Percentiles rank a stretch among this genome's conserved stretches.
Conservation (phyloP, 2,888 invertebrate genomes). For the Philopedon plagiatum region DNA sequence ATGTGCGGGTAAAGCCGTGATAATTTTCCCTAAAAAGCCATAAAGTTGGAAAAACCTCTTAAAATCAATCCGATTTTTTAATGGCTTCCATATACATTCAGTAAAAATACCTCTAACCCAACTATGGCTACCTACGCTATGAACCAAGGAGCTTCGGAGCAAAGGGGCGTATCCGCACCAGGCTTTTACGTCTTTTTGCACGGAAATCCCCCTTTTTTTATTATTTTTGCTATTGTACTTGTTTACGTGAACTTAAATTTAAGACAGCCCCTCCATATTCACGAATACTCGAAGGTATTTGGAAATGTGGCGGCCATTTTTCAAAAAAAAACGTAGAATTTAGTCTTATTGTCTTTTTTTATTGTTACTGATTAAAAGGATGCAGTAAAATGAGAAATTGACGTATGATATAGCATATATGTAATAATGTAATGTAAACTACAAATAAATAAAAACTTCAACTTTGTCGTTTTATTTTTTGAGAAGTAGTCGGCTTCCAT, state of each 20-base stretch:
- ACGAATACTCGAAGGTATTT: conserved; percentile 21
- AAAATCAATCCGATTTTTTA: conserved; percentile 1
- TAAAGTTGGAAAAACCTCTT: not conserved
- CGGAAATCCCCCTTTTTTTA: conserved; percentile 21
- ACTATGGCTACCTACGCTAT: conserved; percentile 34
- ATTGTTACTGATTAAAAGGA: conserved; percentile 60
- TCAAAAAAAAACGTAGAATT: conserved; percentile 61
- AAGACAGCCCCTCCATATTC: conserved; percentile 21
- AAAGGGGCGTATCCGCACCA: not conserved
- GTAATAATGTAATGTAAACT: conserved; percentile 68
- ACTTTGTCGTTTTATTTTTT: conserved; percentile 14
- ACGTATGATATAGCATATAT: conserved; percentile 68
- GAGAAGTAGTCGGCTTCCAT: too few species aligned
- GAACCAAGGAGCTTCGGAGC: conserved; percentile 33
- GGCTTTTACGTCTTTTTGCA: not conserved
- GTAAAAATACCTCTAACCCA: conserved; percentile 42
- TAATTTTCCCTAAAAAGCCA: not conserved
- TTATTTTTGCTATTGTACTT: conserved; percentile 50
- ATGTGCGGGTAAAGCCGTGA: not conserved
- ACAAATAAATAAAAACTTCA: conserved; percentile 62
- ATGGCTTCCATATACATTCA: conserved; percentile 20
- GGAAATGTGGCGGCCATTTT: conserved; percentile 53
- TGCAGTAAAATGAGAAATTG: conserved; percentile 63
- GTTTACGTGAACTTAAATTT: conserved; percentile 46
- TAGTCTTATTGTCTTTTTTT: conserved; percentile 66